Evolutionary conservation across 37 sponge, comb jelly and placozoan genomes (phyloP), one percentile per base, ranked within the genome.

Genomic region (Amphimedon queenslandica): DNA sequence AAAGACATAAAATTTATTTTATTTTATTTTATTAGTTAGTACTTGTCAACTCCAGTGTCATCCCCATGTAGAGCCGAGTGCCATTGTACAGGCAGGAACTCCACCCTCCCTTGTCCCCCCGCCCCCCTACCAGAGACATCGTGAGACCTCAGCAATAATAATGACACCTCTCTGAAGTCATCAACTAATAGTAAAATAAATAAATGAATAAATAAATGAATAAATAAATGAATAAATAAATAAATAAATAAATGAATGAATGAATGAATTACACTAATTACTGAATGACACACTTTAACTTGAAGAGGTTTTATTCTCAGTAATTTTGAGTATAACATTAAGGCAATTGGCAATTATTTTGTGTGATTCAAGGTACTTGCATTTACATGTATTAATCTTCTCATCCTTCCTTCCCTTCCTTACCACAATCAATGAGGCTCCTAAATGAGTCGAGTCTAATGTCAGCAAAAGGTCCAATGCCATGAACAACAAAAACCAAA

Each of bases 11-110:
- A n/a, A n/a, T n/a, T n/a, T n/a, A n/a, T n/a, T n/a, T n/a, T 47
- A 13, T 8, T 47, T 47, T 18, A 38, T 36, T 60, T 27, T 21
- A 80, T 89, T 82, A n/a, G n/a, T n/a, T n/a, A n/a, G n/a, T 40
- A 87, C 90, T 42, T 61, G 47, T 93, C 91, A 8, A 96, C 88
- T 42, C 85, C 89, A n/a, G 42, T 63, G 37, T 63, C 76, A 57
- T 94, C 91, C 23, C 84, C 67, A 55, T 84, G 86, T 47, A 96
- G 82, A 20, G 88, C 79, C 25, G 82, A 55, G 70, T 94, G 95
- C 95, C 95, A 98, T 73, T 87, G 88, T 1, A 98, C 82, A 1
- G 99, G 99, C 25, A 98, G 87, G 81, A 85, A 92, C 89, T 98
- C 99, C 42, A 92, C 86, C 60, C 99, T 76, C 16, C 93, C 93